Base-by-base conservation (phyloP, 2,797 vertebrate genomes). In the Microhierax caerulescens region DNA sequence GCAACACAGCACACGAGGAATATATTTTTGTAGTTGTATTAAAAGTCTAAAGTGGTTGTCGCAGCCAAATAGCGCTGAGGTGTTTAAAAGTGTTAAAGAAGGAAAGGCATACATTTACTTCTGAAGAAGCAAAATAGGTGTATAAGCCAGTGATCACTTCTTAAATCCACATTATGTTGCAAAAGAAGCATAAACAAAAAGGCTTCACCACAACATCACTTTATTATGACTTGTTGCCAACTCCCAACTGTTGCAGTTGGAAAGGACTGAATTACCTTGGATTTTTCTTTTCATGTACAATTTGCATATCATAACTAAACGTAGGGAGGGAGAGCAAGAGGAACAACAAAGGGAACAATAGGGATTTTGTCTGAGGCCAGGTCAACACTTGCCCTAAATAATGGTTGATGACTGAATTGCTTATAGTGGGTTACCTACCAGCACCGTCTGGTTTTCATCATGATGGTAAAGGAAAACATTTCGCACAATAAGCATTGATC, bases 281-380 rank as follows among this genome's bases (percentile, higher is more conserved):
- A 37, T 41, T 75, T 92, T 72, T 76, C 36, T 92, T 82, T 90
- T 85, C 19, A 61, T 47, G 78, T 91, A 18, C 13, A 61, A 69
- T 91, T 95, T 95, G 41, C 76, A 83, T 86, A 84, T 75, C 76
- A 51, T 78, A 84, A 69, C 60, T 90, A 80, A 95, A 61, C 34
- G n/a, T 1, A 50, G 47, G 7, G 23, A 82, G 41, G 11, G 48
- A 86, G n/a, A 73, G 21, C 1, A 19, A 86, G 47, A 41, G 47
- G 10, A 85, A 43, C 41, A 85, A 84, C 41, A 83, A 92, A 87
- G 37, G 39, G 51, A 95, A 76, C 68, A 95, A 60, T 68, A 76
- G 63, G 65, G 59, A 85, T 95, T 96, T 93, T 95, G 87, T 97
- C 72, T 53, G 72, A 95, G 59, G 53, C 80, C 90, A 87, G 77